phyloP scores from a whole-genome alignment of 2,888 invertebrate genomes.

The Keiferia lycopersicella region DNA sequence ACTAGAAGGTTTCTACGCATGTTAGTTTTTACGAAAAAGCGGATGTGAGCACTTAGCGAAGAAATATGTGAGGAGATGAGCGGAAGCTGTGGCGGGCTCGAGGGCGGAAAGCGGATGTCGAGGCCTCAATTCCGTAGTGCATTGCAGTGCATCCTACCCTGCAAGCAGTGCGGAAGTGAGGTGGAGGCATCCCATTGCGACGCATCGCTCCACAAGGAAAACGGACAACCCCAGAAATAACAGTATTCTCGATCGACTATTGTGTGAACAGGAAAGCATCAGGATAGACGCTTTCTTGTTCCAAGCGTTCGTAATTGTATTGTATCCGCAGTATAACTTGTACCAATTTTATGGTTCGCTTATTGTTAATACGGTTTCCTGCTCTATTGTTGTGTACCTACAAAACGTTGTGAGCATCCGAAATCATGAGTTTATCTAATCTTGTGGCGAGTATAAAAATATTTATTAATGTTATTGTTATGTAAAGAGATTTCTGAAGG shows the following conservation, averaged over 20 bases:
- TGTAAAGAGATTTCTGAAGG: too few species aligned
- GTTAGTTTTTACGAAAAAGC: conserved; percentile 32
- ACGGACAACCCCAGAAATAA: conserved; percentile 3
- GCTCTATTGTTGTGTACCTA: not conserved
- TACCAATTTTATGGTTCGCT: not conserved
- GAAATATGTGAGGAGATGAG: conserved; percentile 38
- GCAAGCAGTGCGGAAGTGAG: conserved; percentile 98
- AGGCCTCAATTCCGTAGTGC: conserved; percentile 97
- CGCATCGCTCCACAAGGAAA: conserved; percentile 40
- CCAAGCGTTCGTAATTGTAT: conserved; percentile 4
- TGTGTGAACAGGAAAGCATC: conserved; percentile 7
- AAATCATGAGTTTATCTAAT: not conserved
- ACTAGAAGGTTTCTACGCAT: conserved; percentile 27
- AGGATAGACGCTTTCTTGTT: conserved; percentile 1
- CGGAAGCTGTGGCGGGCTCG: conserved; percentile 37
- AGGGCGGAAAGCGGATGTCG: conserved; percentile 71
- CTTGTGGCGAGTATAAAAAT: not conserved
- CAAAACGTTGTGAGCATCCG: not conserved
- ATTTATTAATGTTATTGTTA: not conserved
- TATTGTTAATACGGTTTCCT: conserved; percentile 11
- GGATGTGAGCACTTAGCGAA: conserved; percentile 38
- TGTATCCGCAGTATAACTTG: not conserved
- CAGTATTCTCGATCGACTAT: conserved; percentile 13
- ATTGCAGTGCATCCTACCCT: conserved; percentile 94
- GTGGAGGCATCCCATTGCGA: conserved; percentile 75